phyloP scores from a whole-genome alignment of 2,113 vertebrate species.

The Etheostoma spectabile region DNA sequence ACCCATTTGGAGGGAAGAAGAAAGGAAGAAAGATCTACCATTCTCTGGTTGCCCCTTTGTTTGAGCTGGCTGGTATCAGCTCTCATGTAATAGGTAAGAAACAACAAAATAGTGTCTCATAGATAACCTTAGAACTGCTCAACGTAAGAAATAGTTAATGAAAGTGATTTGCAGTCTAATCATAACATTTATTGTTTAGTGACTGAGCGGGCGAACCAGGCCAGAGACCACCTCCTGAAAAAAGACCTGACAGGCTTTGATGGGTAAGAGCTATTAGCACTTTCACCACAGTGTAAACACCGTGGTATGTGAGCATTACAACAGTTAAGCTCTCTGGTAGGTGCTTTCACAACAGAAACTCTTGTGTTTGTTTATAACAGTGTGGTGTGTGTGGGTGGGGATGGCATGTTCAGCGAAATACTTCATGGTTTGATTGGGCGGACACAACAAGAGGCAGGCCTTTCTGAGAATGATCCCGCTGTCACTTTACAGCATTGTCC shows the following conservation, averaged over 20 bases:
- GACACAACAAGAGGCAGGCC: slow-evolving; percentile 85
- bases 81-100: slow-evolving; percentile 85
- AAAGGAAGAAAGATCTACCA: slow-evolving; percentile 84
- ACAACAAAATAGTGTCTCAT: slow-evolving; percentile 1
- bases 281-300: slow-evolving; percentile 4
- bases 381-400: slow-evolving; percentile 88
- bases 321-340: slow-evolving; percentile 27
- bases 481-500: slow-evolving; percentile 80
- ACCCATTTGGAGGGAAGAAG: slow-evolving; percentile 86
- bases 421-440: slow-evolving; percentile 87
- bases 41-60: slow-evolving; percentile 82
- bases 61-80: slow-evolving; percentile 87
- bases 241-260: slow-evolving; percentile 86
- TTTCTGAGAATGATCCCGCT: slow-evolving; percentile 79
- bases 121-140: not conserved
- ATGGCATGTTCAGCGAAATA: slow-evolving; percentile 89
- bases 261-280: slow-evolving; percentile 75
- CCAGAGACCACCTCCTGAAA: slow-evolving; percentile 87
- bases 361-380: slow-evolving; percentile 72
- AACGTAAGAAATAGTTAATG: not conserved
- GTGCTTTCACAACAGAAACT: slow-evolving; percentile 45
- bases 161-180: not conserved
- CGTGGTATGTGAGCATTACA: slow-evolving; percentile 1
- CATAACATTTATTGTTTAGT: slow-evolving; percentile 69
- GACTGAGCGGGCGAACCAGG: slow-evolving; percentile 86